These are phyloP conservation scores for Cheumatopsyche charites DNA, from an alignment of 1,140 invertebrate genomes.

Conservation along the genomic window DNA sequence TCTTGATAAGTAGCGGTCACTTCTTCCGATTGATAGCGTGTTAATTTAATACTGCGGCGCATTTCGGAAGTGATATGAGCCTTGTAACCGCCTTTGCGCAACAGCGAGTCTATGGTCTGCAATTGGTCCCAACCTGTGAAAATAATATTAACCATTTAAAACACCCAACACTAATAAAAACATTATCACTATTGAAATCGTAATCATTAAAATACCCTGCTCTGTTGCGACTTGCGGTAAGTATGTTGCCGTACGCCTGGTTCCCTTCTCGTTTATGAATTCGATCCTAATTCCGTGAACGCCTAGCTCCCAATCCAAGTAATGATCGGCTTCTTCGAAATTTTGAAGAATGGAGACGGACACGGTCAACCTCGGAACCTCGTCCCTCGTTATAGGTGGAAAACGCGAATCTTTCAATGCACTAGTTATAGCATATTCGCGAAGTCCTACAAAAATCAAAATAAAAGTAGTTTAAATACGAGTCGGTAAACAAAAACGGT, in stretches of 20 bases:
- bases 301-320: conserved; percentile 97
- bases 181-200: too few species aligned
- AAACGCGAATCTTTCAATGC: conserved; percentile 98
- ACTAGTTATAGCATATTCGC: conserved; percentile 97
- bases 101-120: conserved; percentile 96
- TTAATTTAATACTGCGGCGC: conserved; percentile 88
- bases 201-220: conserved; percentile 74
- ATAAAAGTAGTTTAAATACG: too few species aligned
- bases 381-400: conserved; percentile 92
- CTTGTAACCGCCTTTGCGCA: conserved; percentile 96
- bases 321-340: conserved; percentile 95
- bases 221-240: conserved; percentile 96
- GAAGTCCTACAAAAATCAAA: conserved; percentile 67
- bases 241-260: conserved; percentile 95
- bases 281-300: conserved; percentile 98
- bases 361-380: conserved; percentile 90
- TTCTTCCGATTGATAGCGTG: conserved; percentile 83
- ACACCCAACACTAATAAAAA: too few species aligned
- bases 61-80: conserved; percentile 87
- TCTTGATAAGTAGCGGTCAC: conserved; percentile 60
- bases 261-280: conserved; percentile 94
- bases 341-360: conserved; percentile 90
- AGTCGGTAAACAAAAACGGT: too few species aligned
- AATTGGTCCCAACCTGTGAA: conserved; percentile 90
- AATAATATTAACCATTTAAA: too few species aligned